Percentiles rank a stretch among this genome's conserved stretches.
Evolutionary conservation across 2,888 invertebrate species (phyloP).

Genomic region (Himalopsyche japonica): DNA sequence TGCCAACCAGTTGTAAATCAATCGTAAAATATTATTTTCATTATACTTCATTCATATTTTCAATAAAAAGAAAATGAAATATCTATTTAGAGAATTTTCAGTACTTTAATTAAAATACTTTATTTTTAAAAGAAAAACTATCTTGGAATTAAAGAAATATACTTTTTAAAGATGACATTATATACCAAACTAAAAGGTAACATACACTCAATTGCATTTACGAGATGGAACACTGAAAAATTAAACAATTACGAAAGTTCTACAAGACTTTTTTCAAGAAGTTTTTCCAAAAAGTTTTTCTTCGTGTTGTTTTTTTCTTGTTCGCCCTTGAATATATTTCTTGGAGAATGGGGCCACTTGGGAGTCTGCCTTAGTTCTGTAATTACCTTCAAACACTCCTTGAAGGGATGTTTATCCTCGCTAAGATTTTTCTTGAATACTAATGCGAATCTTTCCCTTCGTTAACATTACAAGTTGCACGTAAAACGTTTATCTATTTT

Average conservation of each 20-base stretch:
- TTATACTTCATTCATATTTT: too few relatives aligned
- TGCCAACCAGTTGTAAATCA: too few relatives aligned
- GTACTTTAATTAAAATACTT: too few relatives aligned
- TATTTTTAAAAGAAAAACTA: too few relatives aligned
- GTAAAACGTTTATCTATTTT: conserved; percentile 38
- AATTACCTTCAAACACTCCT: conserved; percentile 34
- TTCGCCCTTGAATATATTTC: not conserved
- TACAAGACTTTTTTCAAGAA: not conserved
- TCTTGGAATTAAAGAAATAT: too few relatives aligned
- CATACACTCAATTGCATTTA: not conserved
- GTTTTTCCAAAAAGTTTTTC: not conserved
- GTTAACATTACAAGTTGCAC: conserved; percentile 36
- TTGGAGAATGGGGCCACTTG: not conserved
- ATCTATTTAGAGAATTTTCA: too few relatives aligned
- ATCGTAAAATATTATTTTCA: too few relatives aligned
- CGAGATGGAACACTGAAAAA: not conserved
- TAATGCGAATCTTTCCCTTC: conserved; percentile 35
- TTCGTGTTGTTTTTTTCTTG: not conserved
- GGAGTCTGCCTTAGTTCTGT: conserved; percentile 5
- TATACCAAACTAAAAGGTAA: not conserved
- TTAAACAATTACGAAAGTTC: not conserved
- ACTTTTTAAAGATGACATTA: too few relatives aligned
- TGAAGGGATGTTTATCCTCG: conserved; percentile 32
- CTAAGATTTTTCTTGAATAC: conserved; percentile 35
- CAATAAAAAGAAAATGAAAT: too few relatives aligned